Percentiles rank a stretch among this genome's conserved stretches.
Conservation (phyloP, 2,888 invertebrate species). For the Cheilosia soror region DNA sequence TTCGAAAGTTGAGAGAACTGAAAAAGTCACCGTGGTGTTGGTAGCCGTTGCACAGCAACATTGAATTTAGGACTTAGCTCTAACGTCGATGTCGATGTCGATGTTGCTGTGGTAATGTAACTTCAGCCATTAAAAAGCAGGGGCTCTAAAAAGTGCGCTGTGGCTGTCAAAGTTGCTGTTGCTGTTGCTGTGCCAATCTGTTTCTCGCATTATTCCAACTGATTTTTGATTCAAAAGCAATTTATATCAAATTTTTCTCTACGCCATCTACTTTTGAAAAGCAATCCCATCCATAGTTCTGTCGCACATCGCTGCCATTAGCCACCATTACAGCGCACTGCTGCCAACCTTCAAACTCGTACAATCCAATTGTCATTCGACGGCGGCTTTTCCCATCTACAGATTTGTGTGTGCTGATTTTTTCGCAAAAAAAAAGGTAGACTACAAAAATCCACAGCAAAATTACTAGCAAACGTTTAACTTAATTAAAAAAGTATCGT, state of each 20-base stretch:
- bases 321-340: neutral
- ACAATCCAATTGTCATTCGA: constrained; percentile 64
- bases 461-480: constrained; percentile 2
- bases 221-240: too few species aligned
- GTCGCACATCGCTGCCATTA: constrained; percentile 35
- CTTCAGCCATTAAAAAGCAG: too few species aligned
- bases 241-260: neutral
- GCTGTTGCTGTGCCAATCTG: too few species aligned
- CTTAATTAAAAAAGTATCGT: neutral
- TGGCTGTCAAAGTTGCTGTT: too few species aligned
- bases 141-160: too few species aligned
- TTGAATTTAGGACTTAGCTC: too few species aligned
- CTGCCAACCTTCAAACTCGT: constrained; percentile 35
- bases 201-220: too few species aligned
- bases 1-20: too few species aligned
- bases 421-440: constrained; percentile 45
- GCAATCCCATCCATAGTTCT: constrained; percentile 1
- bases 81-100: too few species aligned
- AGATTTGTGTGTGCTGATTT: constrained; percentile 32
- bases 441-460: constrained; percentile 5
- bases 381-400: constrained; percentile 69
- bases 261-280: constrained; percentile 2
- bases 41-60: too few species aligned
- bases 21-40: too few species aligned
- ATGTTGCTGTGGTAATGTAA: too few species aligned